A percentile compares a stretch with the other conserved stretches of the same genome.
Conservation (phyloP, 2,113 vertebrate species). For the Hyperopisus bebe region DNA sequence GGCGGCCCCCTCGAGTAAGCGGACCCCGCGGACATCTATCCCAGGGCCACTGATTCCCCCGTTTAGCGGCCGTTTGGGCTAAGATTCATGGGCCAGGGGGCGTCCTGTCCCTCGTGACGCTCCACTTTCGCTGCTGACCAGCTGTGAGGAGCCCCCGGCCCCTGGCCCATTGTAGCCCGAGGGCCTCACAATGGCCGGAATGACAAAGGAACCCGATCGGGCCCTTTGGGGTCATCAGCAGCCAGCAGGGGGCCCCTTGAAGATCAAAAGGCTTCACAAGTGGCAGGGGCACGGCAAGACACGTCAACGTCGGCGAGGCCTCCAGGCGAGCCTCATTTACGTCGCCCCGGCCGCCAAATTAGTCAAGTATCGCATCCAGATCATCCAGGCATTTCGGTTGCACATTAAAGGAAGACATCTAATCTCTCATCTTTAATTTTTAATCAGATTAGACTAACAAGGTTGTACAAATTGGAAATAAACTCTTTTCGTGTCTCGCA, state of each 20-base stretch:
- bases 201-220: background rate
- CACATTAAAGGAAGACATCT: background rate
- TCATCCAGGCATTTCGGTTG: background rate
- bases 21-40: background rate
- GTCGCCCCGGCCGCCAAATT: background rate
- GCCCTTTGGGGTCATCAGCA: background rate
- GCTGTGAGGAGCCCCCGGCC: background rate
- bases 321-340: background rate
- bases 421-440: background rate
- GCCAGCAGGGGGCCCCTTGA: background rate
- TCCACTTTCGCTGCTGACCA: conserved; percentile 12
- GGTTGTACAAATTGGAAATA: conserved; percentile 1
- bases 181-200: background rate
- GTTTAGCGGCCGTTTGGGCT: background rate
- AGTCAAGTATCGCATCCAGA: background rate
- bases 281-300: background rate
- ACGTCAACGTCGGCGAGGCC: background rate
- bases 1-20: background rate
- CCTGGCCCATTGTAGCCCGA: background rate
- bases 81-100: conserved; percentile 2
- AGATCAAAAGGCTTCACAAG: background rate
- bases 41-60: background rate
- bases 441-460: background rate
- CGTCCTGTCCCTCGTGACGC: background rate
- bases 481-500: background rate